Evolutionary conservation across 2,888 invertebrate genomes (phyloP).

Genomic region (Stictocephala bisonia): DNA sequence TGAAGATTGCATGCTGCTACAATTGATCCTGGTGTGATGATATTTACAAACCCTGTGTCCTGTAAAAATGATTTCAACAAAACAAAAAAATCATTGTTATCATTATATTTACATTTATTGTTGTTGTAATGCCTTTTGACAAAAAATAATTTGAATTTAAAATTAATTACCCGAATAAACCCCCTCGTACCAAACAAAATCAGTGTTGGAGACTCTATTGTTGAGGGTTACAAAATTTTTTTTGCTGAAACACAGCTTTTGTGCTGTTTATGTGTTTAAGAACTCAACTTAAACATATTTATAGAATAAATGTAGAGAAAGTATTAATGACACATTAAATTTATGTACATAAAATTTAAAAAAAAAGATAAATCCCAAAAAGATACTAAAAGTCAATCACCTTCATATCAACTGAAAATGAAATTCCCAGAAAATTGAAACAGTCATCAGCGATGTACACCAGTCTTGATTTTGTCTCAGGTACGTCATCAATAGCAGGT

Average conservation of each 20-base stretch:
- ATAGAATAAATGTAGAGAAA: neutral
- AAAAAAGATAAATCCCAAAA: too few species aligned
- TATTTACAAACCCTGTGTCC: constrained; percentile 67
- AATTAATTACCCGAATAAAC: too few species aligned
- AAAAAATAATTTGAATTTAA: too few species aligned
- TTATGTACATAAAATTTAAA: neutral
- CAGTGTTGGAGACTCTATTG: too few species aligned
- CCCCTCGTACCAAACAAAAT: too few species aligned
- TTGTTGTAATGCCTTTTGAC: too few species aligned
- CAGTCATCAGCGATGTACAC: constrained; percentile 71
- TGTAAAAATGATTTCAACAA: constrained; percentile 50
- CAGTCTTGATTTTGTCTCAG: constrained; percentile 65
- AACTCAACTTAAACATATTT: too few species aligned
- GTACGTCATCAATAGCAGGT: constrained; percentile 59
- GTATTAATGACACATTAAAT: neutral
- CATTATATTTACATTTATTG: too few species aligned
- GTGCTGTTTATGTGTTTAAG: too few species aligned
- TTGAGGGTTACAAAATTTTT: too few species aligned
- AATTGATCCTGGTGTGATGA: constrained; percentile 70
- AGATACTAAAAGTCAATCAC: constrained; percentile 60
- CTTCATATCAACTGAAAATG: constrained; percentile 69
- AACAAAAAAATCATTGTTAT: too few species aligned
- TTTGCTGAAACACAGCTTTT: too few species aligned
- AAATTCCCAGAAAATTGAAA: constrained; percentile 68
- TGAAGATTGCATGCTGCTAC: constrained; percentile 74